A percentile compares a stretch with the other conserved stretches of the same genome.
Evolutionary conservation across 2,797 vertebrate genomes (phyloP).

Genomic region (Tokudaia tokunoshimensis): DNA sequence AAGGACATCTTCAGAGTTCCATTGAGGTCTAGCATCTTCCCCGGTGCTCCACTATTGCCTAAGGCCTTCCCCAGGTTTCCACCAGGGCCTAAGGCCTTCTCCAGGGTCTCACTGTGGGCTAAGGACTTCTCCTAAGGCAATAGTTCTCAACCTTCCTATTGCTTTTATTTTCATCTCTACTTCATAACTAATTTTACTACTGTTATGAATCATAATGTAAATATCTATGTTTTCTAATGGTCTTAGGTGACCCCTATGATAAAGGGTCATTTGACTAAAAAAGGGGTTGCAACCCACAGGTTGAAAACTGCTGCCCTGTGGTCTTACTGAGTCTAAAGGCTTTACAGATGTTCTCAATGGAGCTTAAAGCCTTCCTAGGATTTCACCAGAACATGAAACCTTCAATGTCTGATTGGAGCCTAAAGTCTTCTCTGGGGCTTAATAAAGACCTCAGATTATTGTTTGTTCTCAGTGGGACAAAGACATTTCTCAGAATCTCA

Average conservation of each 20-base stretch:
- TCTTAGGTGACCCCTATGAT: no score
- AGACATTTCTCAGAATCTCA: background rate
- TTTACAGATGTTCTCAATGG: background rate
- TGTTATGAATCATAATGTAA: background rate
- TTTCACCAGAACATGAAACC: background rate
- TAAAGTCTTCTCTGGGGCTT: background rate
- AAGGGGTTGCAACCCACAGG: background rate
- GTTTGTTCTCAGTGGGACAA: background rate
- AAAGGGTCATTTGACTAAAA: background rate
- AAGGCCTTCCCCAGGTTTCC: background rate
- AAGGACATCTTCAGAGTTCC: background rate
- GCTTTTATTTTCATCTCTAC: background rate
- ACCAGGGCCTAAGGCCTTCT: background rate
- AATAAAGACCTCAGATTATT: background rate
- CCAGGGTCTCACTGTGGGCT: background rate
- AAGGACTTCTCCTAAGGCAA: background rate
- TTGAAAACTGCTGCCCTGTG: background rate
- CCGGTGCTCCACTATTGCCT: no score
- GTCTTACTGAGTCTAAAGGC: background rate
- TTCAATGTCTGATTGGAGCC: background rate
- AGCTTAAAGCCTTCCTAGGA: background rate
- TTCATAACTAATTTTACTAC: background rate
- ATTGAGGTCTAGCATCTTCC: background rate
- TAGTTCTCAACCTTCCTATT: background rate
- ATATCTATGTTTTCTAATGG: background rate